phyloP scores from a whole-genome alignment of 1,140 invertebrate species.

The Anastatus disparis region DNA sequence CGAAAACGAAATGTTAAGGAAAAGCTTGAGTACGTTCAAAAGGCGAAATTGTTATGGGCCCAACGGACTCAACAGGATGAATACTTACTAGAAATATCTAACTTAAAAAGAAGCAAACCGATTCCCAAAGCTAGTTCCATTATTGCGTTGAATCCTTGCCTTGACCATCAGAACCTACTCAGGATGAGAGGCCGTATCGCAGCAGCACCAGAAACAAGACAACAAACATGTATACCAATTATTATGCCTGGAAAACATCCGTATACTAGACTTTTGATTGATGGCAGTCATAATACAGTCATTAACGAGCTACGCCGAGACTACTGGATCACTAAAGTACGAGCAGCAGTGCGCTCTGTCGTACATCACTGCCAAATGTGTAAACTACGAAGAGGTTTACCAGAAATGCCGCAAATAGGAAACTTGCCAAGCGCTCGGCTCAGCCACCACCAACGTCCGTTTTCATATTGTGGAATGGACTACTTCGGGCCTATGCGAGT shows the following conservation, averaged over 20 bases:
- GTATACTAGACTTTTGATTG: slow-evolving; percentile 26
- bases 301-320: slow-evolving; percentile 43
- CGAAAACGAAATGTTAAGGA: too few species aligned
- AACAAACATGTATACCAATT: background rate
- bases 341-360: slow-evolving; percentile 25
- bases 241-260: slow-evolving; percentile 4
- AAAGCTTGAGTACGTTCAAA: too few species aligned
- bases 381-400: background rate
- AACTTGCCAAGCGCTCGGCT: slow-evolving; percentile 27
- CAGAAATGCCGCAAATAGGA: slow-evolving; percentile 35
- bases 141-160: too few species aligned
- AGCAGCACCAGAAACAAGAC: too few species aligned
- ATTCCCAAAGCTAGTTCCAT: too few species aligned
- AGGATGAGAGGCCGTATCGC: too few species aligned
- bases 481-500: slow-evolving; percentile 52
- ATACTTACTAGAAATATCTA: too few species aligned
- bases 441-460: slow-evolving; percentile 38
- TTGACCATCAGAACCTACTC: too few species aligned
- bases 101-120: too few species aligned
- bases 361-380: background rate
- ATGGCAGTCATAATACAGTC: slow-evolving; percentile 38
- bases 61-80: too few species aligned
- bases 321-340: slow-evolving; percentile 41
- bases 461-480: slow-evolving; percentile 51
- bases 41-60: too few species aligned